Conservation (phyloP, 2,888 invertebrate species). For the Artemia sinica region DNA sequence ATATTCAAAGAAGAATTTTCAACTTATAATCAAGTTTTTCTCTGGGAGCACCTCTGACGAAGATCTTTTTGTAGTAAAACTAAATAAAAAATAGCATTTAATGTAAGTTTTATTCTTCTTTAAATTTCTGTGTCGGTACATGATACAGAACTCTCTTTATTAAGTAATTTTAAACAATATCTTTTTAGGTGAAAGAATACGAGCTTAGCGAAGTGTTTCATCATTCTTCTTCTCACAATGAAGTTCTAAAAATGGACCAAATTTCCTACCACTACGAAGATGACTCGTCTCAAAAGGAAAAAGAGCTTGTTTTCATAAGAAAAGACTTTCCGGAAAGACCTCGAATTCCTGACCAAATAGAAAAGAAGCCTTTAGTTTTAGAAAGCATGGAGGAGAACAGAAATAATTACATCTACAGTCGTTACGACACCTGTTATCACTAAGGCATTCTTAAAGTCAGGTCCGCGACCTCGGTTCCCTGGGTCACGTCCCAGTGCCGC, state of each 20-base stretch:
- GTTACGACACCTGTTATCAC: too few species aligned
- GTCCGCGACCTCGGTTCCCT: background rate
- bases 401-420: background rate
- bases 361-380: background rate
- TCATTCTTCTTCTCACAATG: conserved; percentile 35
- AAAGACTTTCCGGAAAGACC: conserved; percentile 9
- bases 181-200: conserved; percentile 59
- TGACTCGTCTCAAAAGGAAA: conserved; percentile 2
- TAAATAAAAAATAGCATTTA: too few species aligned
- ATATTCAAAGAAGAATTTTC: too few species aligned
- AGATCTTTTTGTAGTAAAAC: too few species aligned
- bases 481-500: conserved; percentile 12
- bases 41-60: too few species aligned
- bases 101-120: too few species aligned
- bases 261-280: conserved; percentile 20
- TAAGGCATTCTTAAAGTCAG: background rate
- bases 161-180: conserved; percentile 1
- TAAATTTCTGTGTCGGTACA: too few species aligned
- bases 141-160: too few species aligned
- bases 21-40: too few species aligned
- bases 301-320: conserved; percentile 1
- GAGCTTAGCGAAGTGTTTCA: conserved; percentile 71
- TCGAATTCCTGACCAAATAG: background rate
- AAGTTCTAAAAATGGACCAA: conserved; percentile 21
- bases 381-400: background rate